Conservation (phyloP, 2,888 invertebrate genomes). For the Steromphala cineraria region DNA sequence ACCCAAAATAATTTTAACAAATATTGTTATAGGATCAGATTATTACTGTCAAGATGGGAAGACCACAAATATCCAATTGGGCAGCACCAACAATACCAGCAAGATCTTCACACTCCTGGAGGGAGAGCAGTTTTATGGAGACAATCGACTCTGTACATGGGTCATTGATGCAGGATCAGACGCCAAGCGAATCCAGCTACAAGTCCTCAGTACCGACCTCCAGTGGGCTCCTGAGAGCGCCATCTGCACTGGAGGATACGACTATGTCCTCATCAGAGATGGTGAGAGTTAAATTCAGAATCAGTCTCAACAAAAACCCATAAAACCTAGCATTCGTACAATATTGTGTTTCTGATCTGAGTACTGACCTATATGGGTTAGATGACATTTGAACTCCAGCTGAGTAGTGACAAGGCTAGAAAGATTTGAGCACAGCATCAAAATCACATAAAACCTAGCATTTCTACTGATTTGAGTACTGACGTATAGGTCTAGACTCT, state of each 20-base stretch:
- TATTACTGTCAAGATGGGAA: neutral
- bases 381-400: no score
- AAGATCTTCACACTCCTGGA: conserved; percentile 13
- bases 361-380: no score
- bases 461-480: no score
- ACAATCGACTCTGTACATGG: conserved; percentile 50
- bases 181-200: conserved; percentile 37
- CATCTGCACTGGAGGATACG: conserved; percentile 45
- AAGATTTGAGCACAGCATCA: no score
- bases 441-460: no score
- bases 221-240: conserved; percentile 49
- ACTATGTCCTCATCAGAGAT: conserved; percentile 46
- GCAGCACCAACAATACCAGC: neutral
- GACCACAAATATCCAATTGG: neutral
- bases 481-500: no score
- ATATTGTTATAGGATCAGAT: no score
- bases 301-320: no score
- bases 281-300: conserved; percentile 38
- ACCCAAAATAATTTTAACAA: no score
- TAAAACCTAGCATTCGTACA: no score
- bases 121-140: conserved; percentile 38
- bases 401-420: no score
- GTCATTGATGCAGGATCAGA: conserved; percentile 40
- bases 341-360: no score
- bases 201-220: conserved; percentile 35